Percentiles rank a stretch among this genome's conserved stretches.
Conservation (phyloP, 2,888 invertebrate species). For the Pseudeuparius sepicola region DNA sequence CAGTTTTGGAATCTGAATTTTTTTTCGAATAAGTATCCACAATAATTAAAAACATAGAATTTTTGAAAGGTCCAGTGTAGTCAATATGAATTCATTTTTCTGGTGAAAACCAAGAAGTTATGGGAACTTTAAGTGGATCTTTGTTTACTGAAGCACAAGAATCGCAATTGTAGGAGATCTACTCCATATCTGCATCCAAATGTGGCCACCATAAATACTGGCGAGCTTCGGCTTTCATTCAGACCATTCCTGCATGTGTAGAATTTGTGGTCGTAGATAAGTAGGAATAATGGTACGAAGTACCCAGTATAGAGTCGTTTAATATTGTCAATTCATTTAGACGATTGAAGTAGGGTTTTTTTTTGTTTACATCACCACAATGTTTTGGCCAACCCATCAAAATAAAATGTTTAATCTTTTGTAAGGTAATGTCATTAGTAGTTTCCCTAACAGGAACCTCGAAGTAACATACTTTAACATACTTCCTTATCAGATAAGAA, state of each 20-base stretch:
- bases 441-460: neutral
- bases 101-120: neutral
- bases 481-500: no score
- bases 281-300: slow-evolving; percentile 1
- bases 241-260: slow-evolving; percentile 1
- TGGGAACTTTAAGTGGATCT: neutral
- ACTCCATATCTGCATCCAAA: neutral
- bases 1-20: no score
- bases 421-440: neutral
- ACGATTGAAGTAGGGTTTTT: neutral
- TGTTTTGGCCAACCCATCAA: neutral
- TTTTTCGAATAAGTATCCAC: slow-evolving; percentile 2
- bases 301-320: neutral
- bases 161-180: neutral
- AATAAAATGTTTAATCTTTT: slow-evolving; percentile 2
- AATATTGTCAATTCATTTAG: neutral
- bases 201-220: neutral
- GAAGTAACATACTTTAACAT: no score
- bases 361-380: neutral
- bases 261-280: neutral
- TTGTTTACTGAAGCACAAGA: neutral
- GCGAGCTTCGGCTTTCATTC: slow-evolving; percentile 1
- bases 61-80: slow-evolving; percentile 2
- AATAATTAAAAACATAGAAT: neutral
- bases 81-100: neutral